phyloP scores from a whole-genome alignment of 2,113 vertebrate species.

The Ovis aries region DNA sequence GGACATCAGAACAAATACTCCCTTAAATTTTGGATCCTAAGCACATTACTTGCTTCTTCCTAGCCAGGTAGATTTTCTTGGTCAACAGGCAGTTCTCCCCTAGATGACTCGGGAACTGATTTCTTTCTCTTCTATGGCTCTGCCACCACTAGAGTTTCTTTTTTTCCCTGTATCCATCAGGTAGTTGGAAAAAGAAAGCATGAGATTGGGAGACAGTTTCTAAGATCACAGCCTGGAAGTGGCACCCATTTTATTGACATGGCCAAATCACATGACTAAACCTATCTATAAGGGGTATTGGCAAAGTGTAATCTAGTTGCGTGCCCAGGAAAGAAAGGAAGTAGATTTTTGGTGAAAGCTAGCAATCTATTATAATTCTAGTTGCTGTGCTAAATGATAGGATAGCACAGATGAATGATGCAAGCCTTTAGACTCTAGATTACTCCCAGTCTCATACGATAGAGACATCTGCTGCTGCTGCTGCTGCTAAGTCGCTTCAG shows the following conservation, averaged over 20 bases:
- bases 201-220: not conserved
- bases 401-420: not conserved
- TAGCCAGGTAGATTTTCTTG: not conserved
- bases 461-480: not conserved
- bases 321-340: not conserved
- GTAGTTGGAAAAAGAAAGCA: not conserved
- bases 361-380: not conserved
- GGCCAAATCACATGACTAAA: not conserved
- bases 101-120: not conserved
- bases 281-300: not conserved
- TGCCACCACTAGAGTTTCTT: not conserved
- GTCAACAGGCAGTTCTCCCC: not conserved
- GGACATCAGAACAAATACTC: not conserved
- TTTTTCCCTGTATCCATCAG: not conserved
- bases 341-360: not conserved
- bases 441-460: not conserved
- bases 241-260: not conserved
- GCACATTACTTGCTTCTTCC: not conserved
- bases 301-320: not conserved
- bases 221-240: not conserved
- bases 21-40: not conserved
- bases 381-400: not conserved
- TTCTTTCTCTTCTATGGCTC: not conserved
- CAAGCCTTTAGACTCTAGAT: not conserved
- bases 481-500: too few species aligned